Base-by-base conservation (phyloP, 2,113 vertebrate genomes). In the Tretioscincus oriximinensis region DNA sequence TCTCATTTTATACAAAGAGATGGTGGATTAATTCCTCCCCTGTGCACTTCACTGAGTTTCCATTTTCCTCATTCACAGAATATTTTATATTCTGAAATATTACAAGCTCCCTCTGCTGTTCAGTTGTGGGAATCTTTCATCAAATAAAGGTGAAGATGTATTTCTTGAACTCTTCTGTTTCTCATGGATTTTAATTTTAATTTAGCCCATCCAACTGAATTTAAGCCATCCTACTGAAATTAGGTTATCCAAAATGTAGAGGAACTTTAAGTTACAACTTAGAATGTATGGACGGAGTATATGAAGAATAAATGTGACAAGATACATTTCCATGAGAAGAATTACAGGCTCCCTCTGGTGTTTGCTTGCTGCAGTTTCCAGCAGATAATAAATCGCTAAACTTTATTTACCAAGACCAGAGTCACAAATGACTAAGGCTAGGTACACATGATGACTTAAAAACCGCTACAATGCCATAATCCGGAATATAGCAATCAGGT, bases 81-180 rank as follows among this genome's bases (percentile, higher is more conserved):
- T n/a, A n/a, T n/a, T n/a, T n/a, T n/a, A n/a, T n/a, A n/a, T 16
- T 0, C 41, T 49, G 31, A 61, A 78, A 58, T 2, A 61, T 81
- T 79, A 28, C 81, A 63, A 1, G n/a, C 86, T 70, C 91, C 86
- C 90, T 92, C 90, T 86, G n/a, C 88, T 84, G 91, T 81, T 72
- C 35, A 0, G 47, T 86, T 1, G 0, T 22, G 74, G 76, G 7
- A 77, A 3, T 8, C 35, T 28, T 41, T 58, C 68, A 80, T 66
- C 26, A 24, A 74, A 11, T 18, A 58, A 58, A 58, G 16, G 54
- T 16, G 49, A 12, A 58, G 16, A 58, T 5, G 4, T 58, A 11
- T 51, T 51, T 51, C 12, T 58, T 18, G 18, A 58, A 41, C 35
- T 58, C 12, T 18, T 58, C 4, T 18, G 4, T 18, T 18, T 18